Percentiles rank a stretch among this genome's conserved stretches.
These are phyloP conservation scores for Malurus leucopterus DNA, from an alignment of 2,797 vertebrate species.

Conservation along the genomic window DNA sequence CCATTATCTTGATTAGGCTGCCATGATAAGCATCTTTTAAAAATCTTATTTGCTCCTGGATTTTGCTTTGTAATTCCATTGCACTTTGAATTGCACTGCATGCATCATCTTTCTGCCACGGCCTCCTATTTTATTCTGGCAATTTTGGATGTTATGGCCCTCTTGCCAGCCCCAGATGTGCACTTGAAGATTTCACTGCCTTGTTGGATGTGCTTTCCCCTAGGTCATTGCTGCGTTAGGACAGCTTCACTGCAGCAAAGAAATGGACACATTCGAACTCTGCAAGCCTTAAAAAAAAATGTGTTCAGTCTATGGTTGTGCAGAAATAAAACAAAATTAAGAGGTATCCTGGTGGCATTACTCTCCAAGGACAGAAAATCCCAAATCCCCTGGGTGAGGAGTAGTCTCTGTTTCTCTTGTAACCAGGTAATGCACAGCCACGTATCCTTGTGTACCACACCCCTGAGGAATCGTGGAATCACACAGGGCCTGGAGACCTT, in stretches of 20 bases:
- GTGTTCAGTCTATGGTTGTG: not conserved
- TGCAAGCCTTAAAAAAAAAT: not conserved
- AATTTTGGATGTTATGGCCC: conserved; percentile 25
- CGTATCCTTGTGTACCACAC: not conserved
- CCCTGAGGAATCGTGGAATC: not conserved
- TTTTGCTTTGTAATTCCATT: conserved; percentile 34
- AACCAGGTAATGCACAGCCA: not conserved
- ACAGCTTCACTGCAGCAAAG: not conserved
- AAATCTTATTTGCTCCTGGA: not conserved
- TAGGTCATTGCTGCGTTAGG: not conserved
- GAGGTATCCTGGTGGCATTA: not conserved
- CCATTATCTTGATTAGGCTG: conserved; percentile 33
- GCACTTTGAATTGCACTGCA: not conserved
- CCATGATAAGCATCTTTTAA: conserved; percentile 3
- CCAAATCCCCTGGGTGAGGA: not conserved
- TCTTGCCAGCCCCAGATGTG: not conserved
- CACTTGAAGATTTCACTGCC: conserved; percentile 16
- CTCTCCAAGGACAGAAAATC: not conserved
- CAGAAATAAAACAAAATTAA: not conserved
- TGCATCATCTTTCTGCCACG: conserved; percentile 6
- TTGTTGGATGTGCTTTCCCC: not conserved
- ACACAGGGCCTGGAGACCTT: not conserved
- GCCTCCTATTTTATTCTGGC: not conserved
- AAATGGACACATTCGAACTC: not conserved
- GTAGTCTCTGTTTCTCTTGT: not conserved